Conservation (phyloP, 2,888 invertebrate genomes). For the Monopis laevigella region DNA sequence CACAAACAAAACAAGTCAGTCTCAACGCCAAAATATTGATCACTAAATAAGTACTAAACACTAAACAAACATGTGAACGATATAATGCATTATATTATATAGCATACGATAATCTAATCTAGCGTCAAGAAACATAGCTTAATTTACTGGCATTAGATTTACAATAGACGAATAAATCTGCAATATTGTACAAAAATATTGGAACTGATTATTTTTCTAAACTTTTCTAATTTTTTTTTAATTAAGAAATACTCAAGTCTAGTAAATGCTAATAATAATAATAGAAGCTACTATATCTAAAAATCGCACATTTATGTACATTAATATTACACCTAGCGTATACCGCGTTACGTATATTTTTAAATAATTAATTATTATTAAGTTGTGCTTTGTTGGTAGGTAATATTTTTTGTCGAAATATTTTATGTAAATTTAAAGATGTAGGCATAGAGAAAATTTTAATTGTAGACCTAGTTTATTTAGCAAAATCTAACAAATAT, state of each 20-base stretch:
- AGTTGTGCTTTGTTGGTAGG: not conserved
- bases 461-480: too few species aligned
- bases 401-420: too few species aligned
- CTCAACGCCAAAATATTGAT: conserved; percentile 57
- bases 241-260: conserved; percentile 6
- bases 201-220: conserved; percentile 23
- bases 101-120: conserved; percentile 1
- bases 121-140: not conserved
- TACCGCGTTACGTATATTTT: conserved; percentile 56
- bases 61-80: conserved; percentile 3
- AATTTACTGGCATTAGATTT: conserved; percentile 3
- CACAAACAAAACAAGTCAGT: conserved; percentile 67
- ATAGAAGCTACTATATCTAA: conserved; percentile 55
- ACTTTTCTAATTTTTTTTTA: not conserved
- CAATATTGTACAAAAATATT: conserved; percentile 48
- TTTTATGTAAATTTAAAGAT: too few species aligned
- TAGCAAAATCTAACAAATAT: too few species aligned
- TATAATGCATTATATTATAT: conserved; percentile 3
- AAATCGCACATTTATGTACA: conserved; percentile 43
- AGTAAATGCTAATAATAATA: too few species aligned
- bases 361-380: conserved; percentile 1
- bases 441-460: too few species aligned
- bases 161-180: not conserved
- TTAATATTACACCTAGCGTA: conserved; percentile 56
- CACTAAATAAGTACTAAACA: conserved; percentile 33